These are phyloP conservation scores for Marmota monax DNA, from an alignment of 2,113 vertebrate species.

Conservation along the genomic window DNA sequence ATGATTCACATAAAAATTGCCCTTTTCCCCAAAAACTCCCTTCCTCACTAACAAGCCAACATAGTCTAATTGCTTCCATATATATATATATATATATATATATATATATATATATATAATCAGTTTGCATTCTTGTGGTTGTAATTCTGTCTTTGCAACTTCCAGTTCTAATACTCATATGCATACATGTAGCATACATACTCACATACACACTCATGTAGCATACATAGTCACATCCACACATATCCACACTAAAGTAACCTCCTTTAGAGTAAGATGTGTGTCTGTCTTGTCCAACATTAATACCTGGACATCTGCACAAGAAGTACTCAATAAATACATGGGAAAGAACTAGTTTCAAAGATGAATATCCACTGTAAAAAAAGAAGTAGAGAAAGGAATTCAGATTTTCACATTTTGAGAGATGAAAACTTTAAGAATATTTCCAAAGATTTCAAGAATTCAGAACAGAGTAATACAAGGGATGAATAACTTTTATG, in stretches of 20 bases:
- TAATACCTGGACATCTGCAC: not conserved
- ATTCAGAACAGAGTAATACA: not conserved
- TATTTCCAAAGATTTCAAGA: not conserved
- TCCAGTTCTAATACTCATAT: not conserved
- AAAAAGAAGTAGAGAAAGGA: not conserved
- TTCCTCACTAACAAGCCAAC: not conserved
- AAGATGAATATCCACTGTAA: not conserved
- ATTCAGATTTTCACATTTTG: not conserved
- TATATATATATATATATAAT: not conserved
- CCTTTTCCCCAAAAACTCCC: not conserved
- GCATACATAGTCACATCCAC: not conserved
- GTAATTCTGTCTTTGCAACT: not conserved
- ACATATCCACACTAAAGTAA: not conserved
- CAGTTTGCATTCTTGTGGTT: too few relatives aligned
- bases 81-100: too few relatives aligned
- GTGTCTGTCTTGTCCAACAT: not conserved
- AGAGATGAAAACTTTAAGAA: not conserved
- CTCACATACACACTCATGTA: not conserved
- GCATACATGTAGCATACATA: not conserved
- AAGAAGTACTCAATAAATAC: not conserved
- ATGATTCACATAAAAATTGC: not conserved
- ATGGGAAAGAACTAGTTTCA: not conserved
- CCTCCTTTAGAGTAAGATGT: not conserved
- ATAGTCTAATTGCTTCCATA: not conserved
- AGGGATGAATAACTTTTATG: not conserved